Evolutionary conservation across 2,888 invertebrate genomes (phyloP), one percentile per base, ranked within the genome.

Genomic region (Leptura quadrifasciata): DNA sequence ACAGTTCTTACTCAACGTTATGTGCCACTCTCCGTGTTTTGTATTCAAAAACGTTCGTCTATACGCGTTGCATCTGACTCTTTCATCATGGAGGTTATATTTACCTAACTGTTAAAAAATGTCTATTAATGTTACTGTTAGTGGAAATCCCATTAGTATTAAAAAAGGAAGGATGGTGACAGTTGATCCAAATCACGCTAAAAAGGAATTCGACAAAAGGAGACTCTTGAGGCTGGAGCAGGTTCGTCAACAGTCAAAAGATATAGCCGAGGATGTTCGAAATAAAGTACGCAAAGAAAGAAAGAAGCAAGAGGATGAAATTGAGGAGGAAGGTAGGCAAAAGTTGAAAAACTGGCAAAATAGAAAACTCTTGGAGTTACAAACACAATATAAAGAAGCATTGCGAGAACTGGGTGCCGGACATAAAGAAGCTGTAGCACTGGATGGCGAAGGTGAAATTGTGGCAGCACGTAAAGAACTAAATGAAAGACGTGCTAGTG

Each of bases 231-330:
- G 93, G 79, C 85, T 93, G 74, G 90, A 92, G 84, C 93, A 94
- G 90, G 93, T 93, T 86, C 90, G 93, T 24, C 91, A 92, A 79
- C 92, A 93, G 82, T 92, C 93, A 0, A 93, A 91, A 82, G 91
- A 91, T 79, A 89, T 93, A 79, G 92, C 94, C 0, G 90, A 90
- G 57, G 86, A 88, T 79, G 85, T 92, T 75, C 88, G 93, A 0
- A 90, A 92, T 74, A 90, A 91, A 80, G 91, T 92, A 0, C 90
- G 90, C 52, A 89, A 88, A 52, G 91, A 91, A 78, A 90, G 91
- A 76, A 87, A 88, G 61, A 90, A 90, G 27, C 91, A 92, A 81
- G 81, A 91, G 31, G 87, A 89, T 35, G 89, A 90, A 77, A 86
- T 92, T 31, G 90, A 92, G 79, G 88, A 90, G 74, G 89, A 90